Evolutionary conservation across 1,140 invertebrate genomes (phyloP), one percentile per base, ranked within the genome.

Genomic region (Tetragonula clypearis): DNA sequence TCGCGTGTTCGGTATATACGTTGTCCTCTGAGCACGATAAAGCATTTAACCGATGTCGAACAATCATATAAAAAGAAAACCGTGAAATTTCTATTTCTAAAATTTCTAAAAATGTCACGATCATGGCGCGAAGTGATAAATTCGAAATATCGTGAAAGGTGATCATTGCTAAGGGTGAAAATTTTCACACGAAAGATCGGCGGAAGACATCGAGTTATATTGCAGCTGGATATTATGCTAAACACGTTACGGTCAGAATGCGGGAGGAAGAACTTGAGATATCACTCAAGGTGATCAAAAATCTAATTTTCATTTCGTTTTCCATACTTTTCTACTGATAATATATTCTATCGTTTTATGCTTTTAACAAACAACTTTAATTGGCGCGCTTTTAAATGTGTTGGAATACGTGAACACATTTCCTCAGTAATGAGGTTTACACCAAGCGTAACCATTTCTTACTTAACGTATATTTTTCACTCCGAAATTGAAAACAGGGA

Each of bases 231-330:
- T 92, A 93, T 92, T 93, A 93, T 93, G 93, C 92, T 90, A 94
- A 94, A 92, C 90, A 86, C 73, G 89, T 90, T 91, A 92, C 92
- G 87, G 89, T 91, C 93, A 95, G 92, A 92, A 98, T 98, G 98
- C 96, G 97, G 94, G 98, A 98, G 96, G 98, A 98, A 96, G 98
- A 98, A 95, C 96, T 98, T 94, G 98, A 98, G 96, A 97, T 98
- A 95, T 98, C 98, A 95, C 97, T 98, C 93, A 98, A 98, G 96
- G 97, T 97, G 94, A 94, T 90, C 76, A 69, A 90, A 75, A 66
- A n/a, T 81, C 26, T 77, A 35, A 53, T 82, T 71, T 79, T 80
- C 58, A 65, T 81, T 72, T 69, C 58, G 30, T 26, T 56, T 26
- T 60, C 12, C 23, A 60, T 66, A 81, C 60, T 53, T 11, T 69